Evolutionary conservation across 2,113 vertebrate genomes (phyloP).

Genomic region (Melospiza melodia): DNA sequence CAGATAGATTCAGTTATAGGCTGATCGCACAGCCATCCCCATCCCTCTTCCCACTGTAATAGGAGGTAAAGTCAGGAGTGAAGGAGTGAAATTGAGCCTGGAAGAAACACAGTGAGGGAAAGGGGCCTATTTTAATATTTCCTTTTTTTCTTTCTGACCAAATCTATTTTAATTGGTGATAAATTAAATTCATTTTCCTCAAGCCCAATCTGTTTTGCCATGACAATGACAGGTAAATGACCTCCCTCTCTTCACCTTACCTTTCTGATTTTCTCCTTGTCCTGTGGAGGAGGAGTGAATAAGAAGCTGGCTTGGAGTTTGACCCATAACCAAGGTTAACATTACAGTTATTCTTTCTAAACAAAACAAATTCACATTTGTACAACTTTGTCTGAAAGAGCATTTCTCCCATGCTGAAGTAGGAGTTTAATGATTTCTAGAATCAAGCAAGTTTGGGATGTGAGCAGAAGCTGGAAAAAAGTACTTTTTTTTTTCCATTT

Average conservation of each 20-base stretch:
- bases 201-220: not conserved
- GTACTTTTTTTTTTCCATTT: rapidly evolving
- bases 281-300: not conserved
- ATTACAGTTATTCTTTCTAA: not conserved
- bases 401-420: not conserved
- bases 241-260: not conserved
- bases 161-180: not conserved
- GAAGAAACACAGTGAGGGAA: rapidly evolving
- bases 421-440: not conserved
- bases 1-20: not conserved
- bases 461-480: not conserved
- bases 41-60: rapidly evolving
- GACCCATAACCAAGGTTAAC: not conserved
- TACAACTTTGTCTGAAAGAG: not conserved
- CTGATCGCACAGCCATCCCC: not conserved
- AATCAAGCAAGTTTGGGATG: not conserved
- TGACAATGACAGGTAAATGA: not conserved
- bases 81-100: not conserved
- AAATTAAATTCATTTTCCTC: not conserved
- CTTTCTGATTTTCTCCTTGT: not conserved
- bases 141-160: not conserved
- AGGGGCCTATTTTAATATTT: not conserved
- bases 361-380: not conserved
- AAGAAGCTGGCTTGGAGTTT: not conserved
- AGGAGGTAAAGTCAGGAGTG: not conserved